Conservation (phyloP, 2,113 vertebrate genomes). For the Poecile atricapillus region DNA sequence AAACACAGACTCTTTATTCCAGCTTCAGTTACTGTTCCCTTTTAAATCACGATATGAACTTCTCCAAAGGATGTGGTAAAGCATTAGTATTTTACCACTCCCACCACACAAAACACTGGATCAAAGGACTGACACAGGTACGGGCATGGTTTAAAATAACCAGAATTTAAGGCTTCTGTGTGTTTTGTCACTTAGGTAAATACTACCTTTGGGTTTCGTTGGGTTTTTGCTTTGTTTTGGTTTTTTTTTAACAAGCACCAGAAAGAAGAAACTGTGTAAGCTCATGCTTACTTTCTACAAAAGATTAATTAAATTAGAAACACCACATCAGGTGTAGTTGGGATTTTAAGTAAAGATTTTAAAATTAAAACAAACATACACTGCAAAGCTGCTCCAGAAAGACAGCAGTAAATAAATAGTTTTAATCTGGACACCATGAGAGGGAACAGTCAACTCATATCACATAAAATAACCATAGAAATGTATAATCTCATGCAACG, state of each 20-base stretch:
- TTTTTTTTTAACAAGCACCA: not conserved
- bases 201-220: not conserved
- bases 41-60: not conserved
- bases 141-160: not conserved
- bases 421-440: not conserved
- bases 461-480: not conserved
- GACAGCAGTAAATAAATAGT: not conserved
- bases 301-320: not conserved
- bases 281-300: not conserved
- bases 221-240: not conserved
- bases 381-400: not conserved
- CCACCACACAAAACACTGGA: not conserved
- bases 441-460: not conserved
- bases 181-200: not conserved
- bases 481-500: not conserved
- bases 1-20: not conserved
- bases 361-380: not conserved
- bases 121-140: not conserved
- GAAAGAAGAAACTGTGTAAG: not conserved
- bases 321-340: rapidly evolving
- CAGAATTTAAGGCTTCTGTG: rapidly evolving
- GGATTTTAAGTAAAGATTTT: not conserved
- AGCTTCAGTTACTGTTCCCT: not conserved
- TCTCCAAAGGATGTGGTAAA: not conserved
- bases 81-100: not conserved